These are phyloP conservation scores for Pterostichus niger DNA, from an alignment of 2,888 invertebrate genomes.

Conservation along the genomic window DNA sequence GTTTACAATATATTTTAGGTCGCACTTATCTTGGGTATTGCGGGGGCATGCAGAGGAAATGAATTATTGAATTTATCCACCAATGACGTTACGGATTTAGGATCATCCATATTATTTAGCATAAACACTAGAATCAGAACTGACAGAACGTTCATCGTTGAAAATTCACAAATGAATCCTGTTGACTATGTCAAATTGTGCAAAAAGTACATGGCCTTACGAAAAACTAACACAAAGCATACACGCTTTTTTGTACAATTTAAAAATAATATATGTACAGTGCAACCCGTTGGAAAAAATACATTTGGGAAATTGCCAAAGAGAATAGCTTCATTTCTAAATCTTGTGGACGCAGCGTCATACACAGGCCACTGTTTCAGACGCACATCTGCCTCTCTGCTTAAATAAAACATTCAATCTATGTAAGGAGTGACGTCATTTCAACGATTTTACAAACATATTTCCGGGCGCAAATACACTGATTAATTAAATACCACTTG, in stretches of 20 bases:
- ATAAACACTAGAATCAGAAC: neutral
- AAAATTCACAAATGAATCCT: neutral
- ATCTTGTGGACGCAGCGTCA: neutral
- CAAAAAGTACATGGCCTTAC: neutral
- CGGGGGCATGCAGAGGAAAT: neutral
- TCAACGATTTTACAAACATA: too few species aligned
- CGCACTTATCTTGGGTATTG: neutral
- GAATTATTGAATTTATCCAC: neutral
- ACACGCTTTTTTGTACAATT: neutral
- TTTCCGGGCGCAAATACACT: too few species aligned
- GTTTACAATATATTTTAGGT: slow-evolving; percentile 14
- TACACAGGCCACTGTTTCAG: slow-evolving; percentile 2
- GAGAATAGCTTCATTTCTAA: neutral
- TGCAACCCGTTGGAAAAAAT: neutral
- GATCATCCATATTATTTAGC: neutral
- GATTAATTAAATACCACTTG: too few species aligned
- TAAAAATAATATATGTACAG: neutral
- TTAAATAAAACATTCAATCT: too few species aligned
- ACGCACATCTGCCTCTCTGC: neutral
- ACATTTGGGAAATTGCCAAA: neutral
- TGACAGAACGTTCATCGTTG: neutral
- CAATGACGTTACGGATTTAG: neutral
- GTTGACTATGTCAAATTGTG: neutral
- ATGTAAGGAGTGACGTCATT: too few species aligned
- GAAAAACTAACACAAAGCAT: neutral